These are phyloP conservation scores for Pangasius djambal DNA, from an alignment of 2,797 vertebrate species.

Conservation along the genomic window DNA sequence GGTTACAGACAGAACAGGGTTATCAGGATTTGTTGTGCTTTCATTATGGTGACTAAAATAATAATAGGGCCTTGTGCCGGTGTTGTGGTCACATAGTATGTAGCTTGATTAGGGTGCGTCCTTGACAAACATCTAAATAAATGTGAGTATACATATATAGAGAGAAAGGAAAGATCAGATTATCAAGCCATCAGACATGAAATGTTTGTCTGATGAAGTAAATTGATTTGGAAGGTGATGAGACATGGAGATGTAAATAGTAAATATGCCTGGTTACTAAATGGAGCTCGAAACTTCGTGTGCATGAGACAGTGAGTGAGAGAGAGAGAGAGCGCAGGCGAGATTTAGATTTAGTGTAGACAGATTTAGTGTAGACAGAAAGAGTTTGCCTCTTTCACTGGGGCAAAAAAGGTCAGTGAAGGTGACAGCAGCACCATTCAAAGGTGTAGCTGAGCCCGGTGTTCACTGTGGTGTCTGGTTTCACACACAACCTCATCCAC, in stretches of 20 bases:
- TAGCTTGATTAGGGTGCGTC: not conserved
- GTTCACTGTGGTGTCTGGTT: slow-evolving; percentile 21
- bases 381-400: slow-evolving; percentile 32
- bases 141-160: not conserved
- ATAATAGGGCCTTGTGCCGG: not conserved
- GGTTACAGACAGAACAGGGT: not conserved
- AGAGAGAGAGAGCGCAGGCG: not conserved
- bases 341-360: not conserved
- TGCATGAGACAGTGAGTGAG: not conserved
- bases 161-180: not conserved
- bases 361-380: not conserved
- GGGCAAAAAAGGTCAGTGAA: slow-evolving; percentile 33
- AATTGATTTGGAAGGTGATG: slow-evolving; percentile 2
- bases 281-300: not conserved
- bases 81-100: not conserved
- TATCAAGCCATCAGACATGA: not conserved
- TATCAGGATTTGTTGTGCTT: not conserved
- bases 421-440: slow-evolving; percentile 29
- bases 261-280: not conserved
- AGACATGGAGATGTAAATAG: not conserved
- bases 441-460: slow-evolving; percentile 39
- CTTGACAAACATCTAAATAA: not conserved
- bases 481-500: slow-evolving; percentile 36
- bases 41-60: not conserved
- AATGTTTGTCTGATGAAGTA: not conserved